Conservation (phyloP, 2,113 vertebrate genomes). For the Chroicocephalus ridibundus region DNA sequence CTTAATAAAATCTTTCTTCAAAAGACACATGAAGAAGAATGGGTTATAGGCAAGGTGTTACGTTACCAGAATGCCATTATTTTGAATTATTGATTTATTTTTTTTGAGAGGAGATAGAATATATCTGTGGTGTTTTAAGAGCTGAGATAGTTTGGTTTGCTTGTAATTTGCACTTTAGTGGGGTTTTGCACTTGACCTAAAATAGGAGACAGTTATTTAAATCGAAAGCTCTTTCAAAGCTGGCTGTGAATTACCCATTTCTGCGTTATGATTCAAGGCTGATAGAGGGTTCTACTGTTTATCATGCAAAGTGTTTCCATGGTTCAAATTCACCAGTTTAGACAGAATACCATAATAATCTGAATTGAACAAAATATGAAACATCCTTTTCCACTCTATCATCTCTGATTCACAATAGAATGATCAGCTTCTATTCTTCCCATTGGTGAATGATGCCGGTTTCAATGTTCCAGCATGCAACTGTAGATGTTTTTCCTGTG, state of each 20-base stretch:
- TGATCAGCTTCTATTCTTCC: constrained; percentile 12
- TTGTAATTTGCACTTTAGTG: not conserved
- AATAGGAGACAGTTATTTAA: not conserved
- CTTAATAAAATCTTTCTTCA: not conserved
- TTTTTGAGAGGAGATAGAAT: not conserved
- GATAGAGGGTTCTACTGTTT: not conserved
- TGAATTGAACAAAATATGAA: constrained; percentile 16
- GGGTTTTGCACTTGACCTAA: constrained; percentile 26
- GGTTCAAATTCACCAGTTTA: constrained; percentile 24
- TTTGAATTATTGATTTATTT: constrained; percentile 7
- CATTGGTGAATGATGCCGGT: not conserved
- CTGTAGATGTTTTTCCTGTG: not conserved
- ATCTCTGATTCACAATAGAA: not conserved
- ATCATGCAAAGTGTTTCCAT: constrained; percentile 1
- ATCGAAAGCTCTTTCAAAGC: not conserved
- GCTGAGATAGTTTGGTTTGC: not conserved
- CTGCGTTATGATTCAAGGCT: constrained; percentile 11
- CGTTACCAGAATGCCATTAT: not conserved
- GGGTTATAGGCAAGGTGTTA: not conserved
- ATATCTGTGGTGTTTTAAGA: not conserved
- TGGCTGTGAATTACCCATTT: constrained; percentile 9
- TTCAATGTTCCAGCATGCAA: not conserved
- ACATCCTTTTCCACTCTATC: not conserved
- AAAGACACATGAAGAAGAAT: not conserved
- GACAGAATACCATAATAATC: not conserved